Evolutionary conservation across 1,140 invertebrate genomes (phyloP).

Genomic region (Mycetomoellerius zeteki): DNA sequence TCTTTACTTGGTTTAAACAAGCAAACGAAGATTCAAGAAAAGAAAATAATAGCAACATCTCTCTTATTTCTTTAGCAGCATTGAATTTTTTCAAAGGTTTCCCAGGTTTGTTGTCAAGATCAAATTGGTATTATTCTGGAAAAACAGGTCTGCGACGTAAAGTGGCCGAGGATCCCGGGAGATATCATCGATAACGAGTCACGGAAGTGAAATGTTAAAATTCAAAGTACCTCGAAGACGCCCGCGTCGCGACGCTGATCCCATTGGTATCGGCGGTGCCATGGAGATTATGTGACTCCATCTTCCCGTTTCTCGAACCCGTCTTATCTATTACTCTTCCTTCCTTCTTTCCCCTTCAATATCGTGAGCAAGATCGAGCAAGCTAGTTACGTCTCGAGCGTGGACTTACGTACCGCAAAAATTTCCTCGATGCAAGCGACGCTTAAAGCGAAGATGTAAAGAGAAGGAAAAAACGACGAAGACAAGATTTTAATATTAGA

Average conservation of each 20-base stretch:
- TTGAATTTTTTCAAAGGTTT: constrained; percentile 13
- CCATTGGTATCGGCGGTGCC: constrained; percentile 27
- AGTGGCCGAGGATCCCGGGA: neutral
- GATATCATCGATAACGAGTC: constrained; percentile 42
- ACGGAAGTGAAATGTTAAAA: constrained; percentile 53
- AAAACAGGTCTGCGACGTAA: constrained; percentile 9
- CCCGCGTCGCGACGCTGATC: constrained; percentile 20
- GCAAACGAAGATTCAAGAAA: neutral
- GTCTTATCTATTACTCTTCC: constrained; percentile 28
- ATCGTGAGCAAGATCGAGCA: constrained; percentile 35
- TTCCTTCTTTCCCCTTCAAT: constrained; percentile 29
- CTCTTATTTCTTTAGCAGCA: neutral
- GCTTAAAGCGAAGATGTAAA: constrained; percentile 41
- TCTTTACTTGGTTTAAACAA: neutral
- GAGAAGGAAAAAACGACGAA: constrained; percentile 1
- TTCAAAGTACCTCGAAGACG: constrained; percentile 35
- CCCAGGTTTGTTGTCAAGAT: neutral
- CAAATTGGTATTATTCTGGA: constrained; percentile 50
- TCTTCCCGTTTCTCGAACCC: constrained; percentile 27
- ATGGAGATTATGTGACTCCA: constrained; percentile 60
- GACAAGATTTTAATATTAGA: constrained; percentile 40
- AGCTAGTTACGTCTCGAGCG: constrained; percentile 33
- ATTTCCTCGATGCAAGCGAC: constrained; percentile 6
- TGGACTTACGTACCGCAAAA: constrained; percentile 49
- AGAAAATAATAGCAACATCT: neutral